Conservation (phyloP, 2,113 vertebrate species). For the Uropsilus gracilis region DNA sequence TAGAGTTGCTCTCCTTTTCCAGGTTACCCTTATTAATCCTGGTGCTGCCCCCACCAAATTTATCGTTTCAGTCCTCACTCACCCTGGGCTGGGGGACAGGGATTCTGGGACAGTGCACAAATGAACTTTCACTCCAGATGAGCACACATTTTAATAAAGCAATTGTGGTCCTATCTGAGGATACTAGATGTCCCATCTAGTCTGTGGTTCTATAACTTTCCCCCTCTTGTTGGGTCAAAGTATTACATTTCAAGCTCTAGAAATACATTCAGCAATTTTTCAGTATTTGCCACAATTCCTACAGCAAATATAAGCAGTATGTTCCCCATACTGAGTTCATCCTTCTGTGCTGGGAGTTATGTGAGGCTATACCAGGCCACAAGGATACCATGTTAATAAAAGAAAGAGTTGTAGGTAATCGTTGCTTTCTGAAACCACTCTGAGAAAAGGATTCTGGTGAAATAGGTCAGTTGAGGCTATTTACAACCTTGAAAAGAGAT, state of each 20-base stretch:
- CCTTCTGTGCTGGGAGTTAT: not conserved
- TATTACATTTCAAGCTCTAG: not conserved
- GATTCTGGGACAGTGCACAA: not conserved
- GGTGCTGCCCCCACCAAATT: too few species aligned
- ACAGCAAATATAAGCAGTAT: not conserved
- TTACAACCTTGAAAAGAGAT: not conserved
- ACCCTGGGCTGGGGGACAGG: not conserved
- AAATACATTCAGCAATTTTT: not conserved
- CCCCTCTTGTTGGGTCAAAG: not conserved
- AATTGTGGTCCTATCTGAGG: not conserved
- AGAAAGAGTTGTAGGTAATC: not conserved
- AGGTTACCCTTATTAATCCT: not conserved
- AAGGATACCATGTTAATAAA: not conserved
- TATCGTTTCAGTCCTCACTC: not conserved
- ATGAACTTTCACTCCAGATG: not conserved
- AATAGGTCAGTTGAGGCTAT: not conserved
- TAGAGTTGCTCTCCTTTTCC: not conserved
- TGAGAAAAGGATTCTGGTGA: conserved; percentile 18
- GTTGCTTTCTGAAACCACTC: not conserved
- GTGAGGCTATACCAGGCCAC: not conserved
- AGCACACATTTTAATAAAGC: not conserved
- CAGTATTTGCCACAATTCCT: not conserved
- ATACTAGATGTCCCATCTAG: too few species aligned
- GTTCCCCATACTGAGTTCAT: not conserved
- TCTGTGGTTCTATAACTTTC: not conserved